Conservation (phyloP, 2,113 vertebrate species). For the Pseudonaja textilis region DNA sequence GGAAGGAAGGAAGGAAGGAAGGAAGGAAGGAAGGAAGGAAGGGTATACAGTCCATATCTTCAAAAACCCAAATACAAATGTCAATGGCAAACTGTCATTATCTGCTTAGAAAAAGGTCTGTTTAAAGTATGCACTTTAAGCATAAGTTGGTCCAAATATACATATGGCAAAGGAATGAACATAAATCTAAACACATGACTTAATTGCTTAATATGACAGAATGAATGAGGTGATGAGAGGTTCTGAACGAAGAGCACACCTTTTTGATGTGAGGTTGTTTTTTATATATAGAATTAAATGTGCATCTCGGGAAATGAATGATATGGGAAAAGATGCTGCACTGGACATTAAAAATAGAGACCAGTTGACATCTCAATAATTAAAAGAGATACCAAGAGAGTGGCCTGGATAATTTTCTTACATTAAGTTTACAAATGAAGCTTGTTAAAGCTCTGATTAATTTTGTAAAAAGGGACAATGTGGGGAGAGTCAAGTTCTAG, state of each 20-base stretch:
- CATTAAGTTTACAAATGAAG: background rate
- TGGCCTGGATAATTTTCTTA: background rate
- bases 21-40: too few species aligned
- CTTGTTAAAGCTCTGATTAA: background rate
- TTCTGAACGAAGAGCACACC: background rate
- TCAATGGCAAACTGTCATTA: background rate
- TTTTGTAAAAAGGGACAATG: background rate
- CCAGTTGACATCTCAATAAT: background rate
- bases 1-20: too few species aligned
- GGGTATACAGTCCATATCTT: background rate
- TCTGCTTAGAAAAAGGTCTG: background rate
- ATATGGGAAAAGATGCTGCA: background rate
- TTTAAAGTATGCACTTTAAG: background rate
- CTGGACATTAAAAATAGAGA: background rate
- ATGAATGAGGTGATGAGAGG: background rate
- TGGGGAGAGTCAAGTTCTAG: background rate
- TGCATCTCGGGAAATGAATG: background rate
- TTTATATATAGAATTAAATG: background rate
- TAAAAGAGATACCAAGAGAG: background rate
- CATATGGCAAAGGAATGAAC: background rate
- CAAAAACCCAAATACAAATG: background rate
- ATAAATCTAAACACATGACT: background rate
- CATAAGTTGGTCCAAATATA: background rate
- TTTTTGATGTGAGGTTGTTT: background rate
- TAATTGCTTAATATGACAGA: background rate